A percentile compares a stretch with the other conserved stretches of the same genome.
Evolutionary conservation across 2,113 vertebrate species (phyloP).

Genomic region (Triplophysa siluroides): DNA sequence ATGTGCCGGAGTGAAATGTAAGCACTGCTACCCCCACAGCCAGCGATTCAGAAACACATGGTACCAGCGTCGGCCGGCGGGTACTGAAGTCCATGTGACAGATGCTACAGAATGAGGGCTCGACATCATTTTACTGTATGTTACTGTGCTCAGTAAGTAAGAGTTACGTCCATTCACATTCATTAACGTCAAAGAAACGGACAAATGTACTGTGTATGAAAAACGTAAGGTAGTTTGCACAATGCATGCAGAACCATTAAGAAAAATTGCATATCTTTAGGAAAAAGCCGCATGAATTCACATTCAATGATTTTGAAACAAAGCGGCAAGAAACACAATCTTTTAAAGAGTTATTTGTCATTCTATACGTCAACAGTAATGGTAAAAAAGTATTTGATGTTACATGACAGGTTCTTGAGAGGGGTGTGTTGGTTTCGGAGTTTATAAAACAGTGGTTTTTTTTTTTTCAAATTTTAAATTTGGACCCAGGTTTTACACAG

Average conservation of each 20-base stretch:
- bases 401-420: not conserved
- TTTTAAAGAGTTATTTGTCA: not conserved
- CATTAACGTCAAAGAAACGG: not conserved
- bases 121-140: not conserved
- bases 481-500: too few relatives aligned
- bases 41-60: not conserved
- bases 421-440: too few relatives aligned
- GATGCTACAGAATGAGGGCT: not conserved
- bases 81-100: not conserved
- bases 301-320: not conserved
- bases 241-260: too few relatives aligned
- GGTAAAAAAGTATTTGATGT: not conserved
- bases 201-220: not conserved
- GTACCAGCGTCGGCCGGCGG: constrained; percentile 13
- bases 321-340: too few relatives aligned
- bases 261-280: too few relatives aligned
- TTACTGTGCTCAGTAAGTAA: not conserved
- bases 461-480: too few relatives aligned
- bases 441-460: too few relatives aligned
- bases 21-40: constrained; percentile 53
- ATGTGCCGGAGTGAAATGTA: constrained; percentile 63
- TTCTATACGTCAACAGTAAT: not conserved
- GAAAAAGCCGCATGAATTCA: not conserved
- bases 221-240: not conserved
- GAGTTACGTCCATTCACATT: not conserved